Evolutionary conservation across 2,888 invertebrate species (phyloP).

Genomic region (Hermaeophaga mercurialis): DNA sequence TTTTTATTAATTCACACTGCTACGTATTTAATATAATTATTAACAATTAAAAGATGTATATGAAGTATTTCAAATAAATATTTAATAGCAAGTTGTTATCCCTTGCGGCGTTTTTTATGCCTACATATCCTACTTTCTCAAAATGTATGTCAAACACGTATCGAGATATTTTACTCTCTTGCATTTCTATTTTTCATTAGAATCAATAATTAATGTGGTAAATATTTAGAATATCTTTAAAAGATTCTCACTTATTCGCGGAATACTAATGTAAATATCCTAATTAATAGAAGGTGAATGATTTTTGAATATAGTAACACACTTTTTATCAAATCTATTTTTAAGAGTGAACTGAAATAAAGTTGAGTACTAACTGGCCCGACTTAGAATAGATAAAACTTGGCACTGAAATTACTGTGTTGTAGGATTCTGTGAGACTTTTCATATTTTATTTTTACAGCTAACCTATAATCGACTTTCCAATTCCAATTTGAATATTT

Average conservation of each 20-base stretch:
- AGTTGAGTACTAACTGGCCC: conserved; percentile 38
- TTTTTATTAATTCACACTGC: not conserved
- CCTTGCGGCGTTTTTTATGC: conserved; percentile 37
- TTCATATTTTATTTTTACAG: conserved; percentile 7
- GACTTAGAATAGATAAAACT: conserved; percentile 48
- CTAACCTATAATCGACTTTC: no score
- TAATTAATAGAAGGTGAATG: conserved; percentile 19
- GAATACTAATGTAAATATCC: not conserved
- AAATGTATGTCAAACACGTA: conserved; percentile 45
- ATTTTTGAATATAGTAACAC: conserved; percentile 11
- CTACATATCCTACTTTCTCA: conserved; percentile 46
- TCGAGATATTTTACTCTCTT: not conserved
- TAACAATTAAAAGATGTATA: not conserved
- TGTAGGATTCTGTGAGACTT: no score
- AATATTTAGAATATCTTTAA: not conserved
- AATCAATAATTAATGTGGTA: not conserved
- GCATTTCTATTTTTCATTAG: conserved; percentile 3
- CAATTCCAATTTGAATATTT: no score
- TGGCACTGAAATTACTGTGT: conserved; percentile 40
- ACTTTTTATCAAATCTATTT: conserved; percentile 40
- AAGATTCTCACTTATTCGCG: not conserved
- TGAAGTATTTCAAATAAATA: conserved; percentile 15
- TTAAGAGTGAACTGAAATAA: conserved; percentile 45
- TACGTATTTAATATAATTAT: not conserved
- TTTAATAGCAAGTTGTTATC: conserved; percentile 19